Percentiles rank a stretch among this genome's conserved stretches.
Evolutionary conservation across 2,888 invertebrate species (phyloP).

Genomic region (Nomada ferruginata): DNA sequence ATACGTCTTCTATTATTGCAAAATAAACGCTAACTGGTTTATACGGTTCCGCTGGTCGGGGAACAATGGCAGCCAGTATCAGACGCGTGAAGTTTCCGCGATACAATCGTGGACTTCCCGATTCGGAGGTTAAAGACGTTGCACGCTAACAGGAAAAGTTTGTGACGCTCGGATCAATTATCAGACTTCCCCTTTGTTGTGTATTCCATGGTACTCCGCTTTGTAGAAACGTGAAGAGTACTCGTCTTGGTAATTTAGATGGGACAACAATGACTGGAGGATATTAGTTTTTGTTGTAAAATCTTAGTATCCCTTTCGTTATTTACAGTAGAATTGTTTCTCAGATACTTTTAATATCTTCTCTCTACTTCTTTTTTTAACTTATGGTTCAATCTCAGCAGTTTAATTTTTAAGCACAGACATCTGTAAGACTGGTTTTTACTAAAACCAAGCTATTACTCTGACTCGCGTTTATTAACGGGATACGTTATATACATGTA

Average conservation of each 20-base stretch:
- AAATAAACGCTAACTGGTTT: constrained; percentile 33
- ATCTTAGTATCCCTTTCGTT: neutral
- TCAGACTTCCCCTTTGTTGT: neutral
- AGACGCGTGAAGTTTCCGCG: constrained; percentile 4
- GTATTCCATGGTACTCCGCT: neutral
- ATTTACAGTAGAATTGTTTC: neutral
- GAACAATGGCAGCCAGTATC: constrained; percentile 3
- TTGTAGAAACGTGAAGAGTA: neutral
- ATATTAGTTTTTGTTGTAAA: neutral
- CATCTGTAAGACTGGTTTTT: too few species aligned
- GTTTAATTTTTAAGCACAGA: too few species aligned
- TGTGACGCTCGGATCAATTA: constrained; percentile 4
- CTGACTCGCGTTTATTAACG: too few species aligned
- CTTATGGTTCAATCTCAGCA: too few species aligned
- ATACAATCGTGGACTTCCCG: neutral
- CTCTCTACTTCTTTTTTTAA: too few species aligned
- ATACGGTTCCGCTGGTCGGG: constrained; percentile 11
- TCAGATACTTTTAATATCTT: too few species aligned
- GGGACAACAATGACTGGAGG: neutral
- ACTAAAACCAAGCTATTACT: too few species aligned
- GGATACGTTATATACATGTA: too few species aligned
- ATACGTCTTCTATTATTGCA: neutral
- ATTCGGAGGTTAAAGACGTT: constrained; percentile 6
- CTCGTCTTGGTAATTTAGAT: neutral
- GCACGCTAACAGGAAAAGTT: neutral